A percentile compares a stretch with the other conserved stretches of the same genome.
Evolutionary conservation across 2,888 invertebrate species (phyloP).

Genomic region (Rugalucina vietnamica): DNA sequence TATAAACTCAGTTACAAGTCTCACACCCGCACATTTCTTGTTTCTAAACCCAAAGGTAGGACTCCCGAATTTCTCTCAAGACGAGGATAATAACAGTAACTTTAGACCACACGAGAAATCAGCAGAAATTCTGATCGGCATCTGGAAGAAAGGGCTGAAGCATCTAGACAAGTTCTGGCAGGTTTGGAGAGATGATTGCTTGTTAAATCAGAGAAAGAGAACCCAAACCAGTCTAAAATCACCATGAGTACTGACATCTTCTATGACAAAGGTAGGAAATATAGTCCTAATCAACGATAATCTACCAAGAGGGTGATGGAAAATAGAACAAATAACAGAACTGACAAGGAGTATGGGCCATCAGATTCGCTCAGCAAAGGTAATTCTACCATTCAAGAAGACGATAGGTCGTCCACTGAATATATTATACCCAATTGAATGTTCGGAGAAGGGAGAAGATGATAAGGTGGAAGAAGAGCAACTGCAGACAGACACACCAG

Average conservation of each 20-base stretch:
- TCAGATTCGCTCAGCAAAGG: background rate
- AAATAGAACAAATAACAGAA: background rate
- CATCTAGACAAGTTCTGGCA: background rate
- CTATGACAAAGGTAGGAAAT: background rate
- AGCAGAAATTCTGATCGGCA: background rate
- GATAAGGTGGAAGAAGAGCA: background rate
- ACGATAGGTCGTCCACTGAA: background rate
- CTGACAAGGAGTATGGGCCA: background rate
- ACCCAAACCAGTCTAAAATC: background rate
- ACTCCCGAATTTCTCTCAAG: background rate
- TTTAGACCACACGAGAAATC: background rate
- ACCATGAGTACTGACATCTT: background rate
- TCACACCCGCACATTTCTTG: slow-evolving; percentile 14
- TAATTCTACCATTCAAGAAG: background rate
- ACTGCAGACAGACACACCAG: background rate
- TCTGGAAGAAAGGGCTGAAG: background rate
- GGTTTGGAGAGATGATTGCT: background rate
- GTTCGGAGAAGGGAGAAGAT: background rate
- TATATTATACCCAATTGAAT: background rate
- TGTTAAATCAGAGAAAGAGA: background rate
- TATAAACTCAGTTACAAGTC: background rate
- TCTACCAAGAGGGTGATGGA: background rate
- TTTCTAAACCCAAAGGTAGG: background rate
- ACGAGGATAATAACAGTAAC: background rate
- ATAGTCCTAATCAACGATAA: background rate